phyloP scores from a whole-genome alignment of 2,888 invertebrate species.

The Cinara cedri region DNA sequence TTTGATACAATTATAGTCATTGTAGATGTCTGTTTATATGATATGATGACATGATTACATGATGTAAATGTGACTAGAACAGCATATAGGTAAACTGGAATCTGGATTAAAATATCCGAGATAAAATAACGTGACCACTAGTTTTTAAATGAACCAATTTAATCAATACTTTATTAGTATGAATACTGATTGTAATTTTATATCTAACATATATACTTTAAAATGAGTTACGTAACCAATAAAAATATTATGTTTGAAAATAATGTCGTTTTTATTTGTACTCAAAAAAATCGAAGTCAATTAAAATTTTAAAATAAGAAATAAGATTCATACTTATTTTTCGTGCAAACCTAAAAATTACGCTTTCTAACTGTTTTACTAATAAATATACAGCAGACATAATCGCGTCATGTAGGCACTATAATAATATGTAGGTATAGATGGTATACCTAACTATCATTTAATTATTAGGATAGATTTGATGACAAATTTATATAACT shows the following conservation, averaged over 20 bases:
- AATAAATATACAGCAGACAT: neutral
- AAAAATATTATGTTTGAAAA: conserved; percentile 13
- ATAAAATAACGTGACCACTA: conserved; percentile 36
- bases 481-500: no score
- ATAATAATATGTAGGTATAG: no score
- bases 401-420: neutral
- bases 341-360: neutral
- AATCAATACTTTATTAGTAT: neutral
- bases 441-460: no score
- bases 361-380: neutral
- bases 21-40: neutral
- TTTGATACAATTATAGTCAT: neutral
- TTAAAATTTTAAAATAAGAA: neutral
- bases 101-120: conserved; percentile 12
- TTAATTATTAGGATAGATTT: no score
- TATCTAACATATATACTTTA: neutral
- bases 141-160: conserved; percentile 36
- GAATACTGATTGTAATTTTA: neutral
- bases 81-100: no score
- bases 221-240: conserved; percentile 3
- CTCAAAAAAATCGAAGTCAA: neutral
- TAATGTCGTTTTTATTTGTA: neutral
- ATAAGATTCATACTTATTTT: neutral
- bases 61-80: neutral
- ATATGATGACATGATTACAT: no score